Base-by-base conservation (phyloP, 2,888 invertebrate species). In the Neelides folsomi region DNA sequence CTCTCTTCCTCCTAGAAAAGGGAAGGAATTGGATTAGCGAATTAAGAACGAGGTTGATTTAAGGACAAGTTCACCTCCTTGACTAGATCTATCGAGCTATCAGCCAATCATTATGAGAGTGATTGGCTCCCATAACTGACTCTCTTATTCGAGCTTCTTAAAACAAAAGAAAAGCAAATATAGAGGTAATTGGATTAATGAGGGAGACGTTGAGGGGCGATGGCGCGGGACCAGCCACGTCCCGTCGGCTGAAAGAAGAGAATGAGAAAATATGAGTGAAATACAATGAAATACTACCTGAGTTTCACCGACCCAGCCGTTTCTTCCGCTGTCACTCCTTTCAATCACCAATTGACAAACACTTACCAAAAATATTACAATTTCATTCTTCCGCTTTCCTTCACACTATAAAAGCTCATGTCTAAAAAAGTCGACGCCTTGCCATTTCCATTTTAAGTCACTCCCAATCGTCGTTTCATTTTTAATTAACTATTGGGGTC, bases 1-100 rank as follows among this genome's bases (percentile, higher is more conserved):
- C 82, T 81, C 78, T 95, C 94, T 79, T 92, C 93, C 79, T 93
- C 94, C 94, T 95, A 86, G 59, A 72, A 70, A 68, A 60, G 57
- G 65, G 62, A 56, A 60, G 58, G 53, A 36, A 47, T 52, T 36
- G 58, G 51, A 57, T 58, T 61, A 61, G 47, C 50, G 16, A 54
- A 35, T 48, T 41, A 36, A 47, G 44, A 36, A 27, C 27, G 27
- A 27, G 27, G 27, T 27, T 27, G 27, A 27, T 3, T 3, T 27
- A 41, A 36, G 16, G 44, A 50, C n/a, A 40, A 19, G 40, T 38
- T 38, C 38, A 13, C 38, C 15, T 38, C 27, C 27, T 27, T 27
- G 27, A 27, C 27, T 27, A 27, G 27, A 27, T 27, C 27, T 27
- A 27, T 27, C 27, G 27, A 27, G 27, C 27, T 27, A 27, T 27